These are phyloP conservation scores for Neolamprologus longior DNA, from an alignment of 2,113 vertebrate genomes.

Conservation along the genomic window DNA sequence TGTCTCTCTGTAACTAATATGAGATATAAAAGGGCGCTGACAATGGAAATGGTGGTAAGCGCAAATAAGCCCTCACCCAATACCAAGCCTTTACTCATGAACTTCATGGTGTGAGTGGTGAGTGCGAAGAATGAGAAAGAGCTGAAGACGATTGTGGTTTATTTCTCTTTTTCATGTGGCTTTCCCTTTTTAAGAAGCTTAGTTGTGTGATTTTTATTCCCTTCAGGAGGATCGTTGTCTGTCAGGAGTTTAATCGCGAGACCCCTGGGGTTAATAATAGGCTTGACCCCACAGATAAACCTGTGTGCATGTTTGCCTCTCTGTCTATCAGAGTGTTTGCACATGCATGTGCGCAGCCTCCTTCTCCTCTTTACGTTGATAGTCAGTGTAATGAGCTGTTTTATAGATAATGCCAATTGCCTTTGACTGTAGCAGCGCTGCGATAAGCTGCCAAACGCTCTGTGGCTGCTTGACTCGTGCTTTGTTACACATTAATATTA, in stretches of 20 bases:
- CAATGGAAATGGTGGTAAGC: slow-evolving; percentile 54
- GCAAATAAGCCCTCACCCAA: slow-evolving; percentile 52
- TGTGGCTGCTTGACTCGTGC: slow-evolving; percentile 1
- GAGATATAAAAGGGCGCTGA: slow-evolving; percentile 57
- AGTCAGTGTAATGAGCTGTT: slow-evolving; percentile 51
- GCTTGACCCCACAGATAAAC: slow-evolving; percentile 65
- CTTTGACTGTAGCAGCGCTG: slow-evolving; percentile 24
- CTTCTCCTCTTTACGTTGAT: slow-evolving; percentile 7
- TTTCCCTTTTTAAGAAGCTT: slow-evolving; percentile 36
- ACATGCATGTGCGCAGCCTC: not conserved
- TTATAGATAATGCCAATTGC: slow-evolving; percentile 56
- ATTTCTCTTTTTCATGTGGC: slow-evolving; percentile 58
- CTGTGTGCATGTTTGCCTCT: not conserved
- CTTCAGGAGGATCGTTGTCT: slow-evolving; percentile 46
- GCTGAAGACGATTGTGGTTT: slow-evolving; percentile 34
- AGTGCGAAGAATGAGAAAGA: not conserved
- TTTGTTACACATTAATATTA: slow-evolving; percentile 19
- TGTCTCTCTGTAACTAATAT: slow-evolving; percentile 70
- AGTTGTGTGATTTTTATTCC: slow-evolving; percentile 49
- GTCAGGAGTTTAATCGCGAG: slow-evolving; percentile 41
- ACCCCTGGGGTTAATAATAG: slow-evolving; percentile 64
- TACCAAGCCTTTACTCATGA: slow-evolving; percentile 36
- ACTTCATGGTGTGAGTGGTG: slow-evolving; percentile 25
- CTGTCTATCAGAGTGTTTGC: slow-evolving; percentile 14
- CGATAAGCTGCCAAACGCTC: slow-evolving; percentile 46